phyloP scores from a whole-genome alignment of 2,113 vertebrate genomes.

The Tautogolabrus adspersus region DNA sequence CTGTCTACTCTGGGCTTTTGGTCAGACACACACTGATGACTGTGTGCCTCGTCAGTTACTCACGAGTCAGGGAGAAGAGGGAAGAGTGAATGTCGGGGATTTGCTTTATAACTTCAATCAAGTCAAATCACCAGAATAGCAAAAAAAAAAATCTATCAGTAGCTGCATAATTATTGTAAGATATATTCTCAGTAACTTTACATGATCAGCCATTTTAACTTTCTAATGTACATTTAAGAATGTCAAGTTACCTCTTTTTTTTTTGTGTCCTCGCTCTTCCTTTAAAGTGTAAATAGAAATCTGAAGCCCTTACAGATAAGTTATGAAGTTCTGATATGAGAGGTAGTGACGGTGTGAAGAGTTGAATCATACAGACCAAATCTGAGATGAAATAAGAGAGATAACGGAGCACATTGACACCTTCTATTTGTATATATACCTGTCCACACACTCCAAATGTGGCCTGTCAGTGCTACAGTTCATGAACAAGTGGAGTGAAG shows the following conservation, averaged over 20 bases:
- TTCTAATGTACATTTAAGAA: conserved; percentile 67
- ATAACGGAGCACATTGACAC: conserved; percentile 55
- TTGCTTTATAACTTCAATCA: conserved; percentile 77
- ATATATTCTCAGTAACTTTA: conserved; percentile 51
- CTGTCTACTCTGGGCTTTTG: conserved; percentile 37
- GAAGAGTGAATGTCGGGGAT: conserved; percentile 51
- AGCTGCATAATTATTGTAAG: conserved; percentile 46
- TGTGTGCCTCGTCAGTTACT: conserved; percentile 37
- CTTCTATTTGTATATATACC: conserved; percentile 64
- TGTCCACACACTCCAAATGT: conserved; percentile 53
- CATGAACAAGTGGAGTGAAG: conserved; percentile 46
- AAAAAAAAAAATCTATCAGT: conserved; percentile 50
- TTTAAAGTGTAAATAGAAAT: conserved; percentile 80
- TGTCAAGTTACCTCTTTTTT: conserved; percentile 63
- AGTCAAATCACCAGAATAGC: conserved; percentile 70
- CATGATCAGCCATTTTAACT: conserved; percentile 72
- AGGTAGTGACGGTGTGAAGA: conserved; percentile 48
- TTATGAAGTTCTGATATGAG: conserved; percentile 71
- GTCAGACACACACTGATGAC: conserved; percentile 33
- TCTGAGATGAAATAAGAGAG: conserved; percentile 59
- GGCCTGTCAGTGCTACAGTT: conserved; percentile 36
- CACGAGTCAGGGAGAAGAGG: conserved; percentile 13
- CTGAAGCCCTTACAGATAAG: conserved; percentile 67
- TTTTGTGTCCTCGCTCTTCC: conserved; percentile 60
- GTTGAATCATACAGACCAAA: conserved; percentile 59